These are phyloP conservation scores for Cherax destructor DNA, from an alignment of 1,140 invertebrate species.

Conservation along the genomic window DNA sequence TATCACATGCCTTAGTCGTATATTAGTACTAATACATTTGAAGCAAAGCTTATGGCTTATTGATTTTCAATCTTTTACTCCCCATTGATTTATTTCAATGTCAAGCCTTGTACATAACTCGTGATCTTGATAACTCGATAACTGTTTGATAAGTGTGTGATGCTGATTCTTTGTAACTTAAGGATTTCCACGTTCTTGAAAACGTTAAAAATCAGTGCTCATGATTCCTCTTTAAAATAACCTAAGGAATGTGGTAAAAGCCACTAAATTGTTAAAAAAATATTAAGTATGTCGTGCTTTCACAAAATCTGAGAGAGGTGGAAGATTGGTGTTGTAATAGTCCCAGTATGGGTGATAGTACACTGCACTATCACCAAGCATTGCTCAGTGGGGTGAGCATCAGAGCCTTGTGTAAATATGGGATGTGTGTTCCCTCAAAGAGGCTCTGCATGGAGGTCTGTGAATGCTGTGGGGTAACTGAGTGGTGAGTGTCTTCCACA, in stretches of 20 bases:
- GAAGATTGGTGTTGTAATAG: not conserved
- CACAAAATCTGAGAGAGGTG: not conserved
- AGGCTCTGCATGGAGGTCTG: not conserved
- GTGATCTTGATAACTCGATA: not conserved
- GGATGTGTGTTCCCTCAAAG: constrained; percentile 3
- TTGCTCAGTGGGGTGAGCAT: not conserved
- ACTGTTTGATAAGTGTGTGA: not conserved
- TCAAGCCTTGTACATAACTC: too few species aligned
- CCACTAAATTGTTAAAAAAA: not conserved
- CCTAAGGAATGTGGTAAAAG: not conserved
- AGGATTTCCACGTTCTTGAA: not conserved
- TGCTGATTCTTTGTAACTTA: not conserved
- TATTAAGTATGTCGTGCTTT: not conserved
- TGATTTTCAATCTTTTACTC: too few species aligned
- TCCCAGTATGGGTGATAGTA: not conserved
- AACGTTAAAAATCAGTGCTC: not conserved
- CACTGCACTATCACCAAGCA: too few species aligned
- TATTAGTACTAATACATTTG: too few species aligned
- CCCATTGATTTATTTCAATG: too few species aligned
- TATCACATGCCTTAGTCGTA: too few species aligned
- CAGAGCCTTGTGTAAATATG: constrained; percentile 23
- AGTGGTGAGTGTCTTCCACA: constrained; percentile 45
- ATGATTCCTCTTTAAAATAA: not conserved
- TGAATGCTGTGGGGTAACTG: constrained; percentile 20
- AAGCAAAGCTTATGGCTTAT: too few species aligned